Conservation (phyloP, 2,113 vertebrate species). For the Ellobius talpinus region DNA sequence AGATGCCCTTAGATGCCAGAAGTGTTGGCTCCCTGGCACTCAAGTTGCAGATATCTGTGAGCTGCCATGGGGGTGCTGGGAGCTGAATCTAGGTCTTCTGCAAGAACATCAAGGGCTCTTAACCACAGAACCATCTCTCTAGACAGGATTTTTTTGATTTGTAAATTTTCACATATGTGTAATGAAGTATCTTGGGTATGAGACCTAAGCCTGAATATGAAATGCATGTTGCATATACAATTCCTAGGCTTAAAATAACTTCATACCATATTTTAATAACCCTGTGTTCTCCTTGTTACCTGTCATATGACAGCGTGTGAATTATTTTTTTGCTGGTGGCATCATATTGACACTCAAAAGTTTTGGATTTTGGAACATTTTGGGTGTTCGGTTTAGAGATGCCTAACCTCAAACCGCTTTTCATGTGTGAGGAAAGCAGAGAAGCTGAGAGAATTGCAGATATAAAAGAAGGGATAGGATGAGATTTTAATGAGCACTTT, state of each 20-base stretch:
- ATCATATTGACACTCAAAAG: not conserved
- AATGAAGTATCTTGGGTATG: not conserved
- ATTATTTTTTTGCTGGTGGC: not conserved
- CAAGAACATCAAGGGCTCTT: not conserved
- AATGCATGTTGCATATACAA: not conserved
- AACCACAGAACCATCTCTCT: not conserved
- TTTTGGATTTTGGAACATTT: not conserved
- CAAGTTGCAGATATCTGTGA: not conserved
- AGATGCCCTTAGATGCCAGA: not conserved
- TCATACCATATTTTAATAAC: no score
- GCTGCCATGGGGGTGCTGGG: not conserved
- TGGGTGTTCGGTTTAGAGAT: not conserved
- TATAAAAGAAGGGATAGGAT: not conserved
- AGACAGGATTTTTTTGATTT: not conserved
- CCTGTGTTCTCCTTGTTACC: not conserved
- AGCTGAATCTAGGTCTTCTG: not conserved
- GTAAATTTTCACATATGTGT: not conserved
- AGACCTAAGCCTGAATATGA: not conserved
- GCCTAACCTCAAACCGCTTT: not conserved
- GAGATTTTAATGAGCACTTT: not conserved
- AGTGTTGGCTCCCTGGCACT: not conserved
- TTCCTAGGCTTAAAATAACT: not conserved
- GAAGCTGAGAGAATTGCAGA: not conserved
- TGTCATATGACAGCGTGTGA: not conserved
- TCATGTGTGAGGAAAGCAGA: not conserved